These are phyloP conservation scores for Gnathonemus echidnorhynchus DNA, from an alignment of 2,113 vertebrate species.

Conservation along the genomic window DNA sequence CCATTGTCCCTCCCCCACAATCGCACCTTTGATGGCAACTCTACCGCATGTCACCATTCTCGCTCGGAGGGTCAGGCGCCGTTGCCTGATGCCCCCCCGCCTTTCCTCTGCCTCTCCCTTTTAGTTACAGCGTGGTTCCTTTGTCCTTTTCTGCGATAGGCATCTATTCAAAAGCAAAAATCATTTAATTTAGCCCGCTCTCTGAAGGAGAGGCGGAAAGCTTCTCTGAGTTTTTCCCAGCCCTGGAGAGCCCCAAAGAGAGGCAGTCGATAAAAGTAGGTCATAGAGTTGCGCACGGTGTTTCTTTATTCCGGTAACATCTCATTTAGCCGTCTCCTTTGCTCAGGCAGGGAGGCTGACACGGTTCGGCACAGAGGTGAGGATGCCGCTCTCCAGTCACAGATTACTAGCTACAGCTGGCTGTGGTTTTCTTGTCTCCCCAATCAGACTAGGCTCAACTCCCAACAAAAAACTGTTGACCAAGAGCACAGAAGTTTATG, in stretches of 20 bases:
- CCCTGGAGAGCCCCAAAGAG: background rate
- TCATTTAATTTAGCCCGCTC: constrained; percentile 12
- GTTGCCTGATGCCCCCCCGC: background rate
- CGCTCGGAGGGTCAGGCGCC: background rate
- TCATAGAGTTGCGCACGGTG: background rate
- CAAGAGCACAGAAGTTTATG: background rate
- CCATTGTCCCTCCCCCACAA: constrained; percentile 22
- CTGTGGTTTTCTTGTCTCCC: background rate
- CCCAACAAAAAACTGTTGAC: background rate
- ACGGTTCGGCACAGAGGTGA: background rate
- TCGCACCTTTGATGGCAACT: constrained; percentile 22
- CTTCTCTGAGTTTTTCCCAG: constrained; percentile 1
- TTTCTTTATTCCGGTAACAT: background rate
- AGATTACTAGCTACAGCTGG: background rate
- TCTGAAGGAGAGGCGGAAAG: background rate
- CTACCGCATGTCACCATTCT: background rate
- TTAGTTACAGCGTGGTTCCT: constrained; percentile 13
- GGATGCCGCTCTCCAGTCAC: no score
- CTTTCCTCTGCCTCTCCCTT: background rate
- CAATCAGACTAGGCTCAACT: background rate
- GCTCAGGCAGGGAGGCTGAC: background rate
- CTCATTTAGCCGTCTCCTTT: background rate
- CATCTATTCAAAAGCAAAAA: constrained; percentile 16
- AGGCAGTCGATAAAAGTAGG: constrained; percentile 5
- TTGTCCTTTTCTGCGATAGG: constrained; percentile 16